Conservation (phyloP, 1,140 invertebrate species). For the Lordiphosa mommai region DNA sequence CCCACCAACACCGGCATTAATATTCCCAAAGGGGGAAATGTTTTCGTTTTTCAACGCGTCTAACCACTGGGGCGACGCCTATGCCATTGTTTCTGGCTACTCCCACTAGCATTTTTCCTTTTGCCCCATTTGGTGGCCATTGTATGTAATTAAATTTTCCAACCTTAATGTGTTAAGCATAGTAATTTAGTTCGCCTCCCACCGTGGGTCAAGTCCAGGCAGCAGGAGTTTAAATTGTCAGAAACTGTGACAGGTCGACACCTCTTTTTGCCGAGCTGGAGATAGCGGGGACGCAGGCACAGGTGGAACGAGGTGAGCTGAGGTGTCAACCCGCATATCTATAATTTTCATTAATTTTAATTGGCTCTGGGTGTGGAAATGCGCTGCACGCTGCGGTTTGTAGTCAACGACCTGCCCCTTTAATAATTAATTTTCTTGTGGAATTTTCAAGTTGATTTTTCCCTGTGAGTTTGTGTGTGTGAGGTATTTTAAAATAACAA, state of each 20-base stretch:
- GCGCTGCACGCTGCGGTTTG: neutral
- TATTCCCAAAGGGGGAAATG: constrained; percentile 9
- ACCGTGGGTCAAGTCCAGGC: constrained; percentile 26
- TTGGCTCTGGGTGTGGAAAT: constrained; percentile 19
- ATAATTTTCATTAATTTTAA: constrained; percentile 68
- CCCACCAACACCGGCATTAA: constrained; percentile 12
- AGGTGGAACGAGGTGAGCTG: constrained; percentile 11
- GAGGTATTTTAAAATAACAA: no score
- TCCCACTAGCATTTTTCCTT: constrained; percentile 11
- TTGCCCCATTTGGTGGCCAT: constrained; percentile 3
- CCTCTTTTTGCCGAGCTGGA: constrained; percentile 17
- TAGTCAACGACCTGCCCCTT: neutral
- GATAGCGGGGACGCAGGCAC: neutral
- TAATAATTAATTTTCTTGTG: constrained; percentile 25
- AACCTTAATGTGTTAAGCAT: constrained; percentile 71
- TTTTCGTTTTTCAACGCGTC: constrained; percentile 3
- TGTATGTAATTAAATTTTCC: constrained; percentile 73
- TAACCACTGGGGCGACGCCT: constrained; percentile 43
- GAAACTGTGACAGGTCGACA: constrained; percentile 48
- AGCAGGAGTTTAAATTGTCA: constrained; percentile 52
- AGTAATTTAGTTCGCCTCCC: constrained; percentile 44
- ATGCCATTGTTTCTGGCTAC: constrained; percentile 34
- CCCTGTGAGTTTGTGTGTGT: no score
- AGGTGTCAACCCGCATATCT: constrained; percentile 51
- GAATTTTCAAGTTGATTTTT: constrained; percentile 15